Conservation (phyloP, 2,797 vertebrate species). For the Monodelphis domestica region DNA sequence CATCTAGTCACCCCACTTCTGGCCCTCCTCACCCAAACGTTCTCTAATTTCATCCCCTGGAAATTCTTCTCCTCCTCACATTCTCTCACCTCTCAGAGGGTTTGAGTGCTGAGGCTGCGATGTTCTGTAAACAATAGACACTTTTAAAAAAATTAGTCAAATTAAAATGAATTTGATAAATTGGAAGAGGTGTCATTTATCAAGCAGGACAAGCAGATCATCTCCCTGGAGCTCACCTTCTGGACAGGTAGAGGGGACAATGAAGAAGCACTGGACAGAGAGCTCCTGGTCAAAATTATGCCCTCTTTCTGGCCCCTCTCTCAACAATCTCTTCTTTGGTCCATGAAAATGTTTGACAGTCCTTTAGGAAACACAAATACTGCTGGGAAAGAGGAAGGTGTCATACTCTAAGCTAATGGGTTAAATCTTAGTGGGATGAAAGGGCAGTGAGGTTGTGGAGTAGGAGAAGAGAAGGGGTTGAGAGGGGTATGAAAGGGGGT, state of each 20-base stretch:
- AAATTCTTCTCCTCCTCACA: neutral
- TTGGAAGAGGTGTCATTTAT: neutral
- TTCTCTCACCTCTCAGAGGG: neutral
- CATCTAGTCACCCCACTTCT: neutral
- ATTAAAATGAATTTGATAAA: neutral
- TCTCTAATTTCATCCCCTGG: neutral
- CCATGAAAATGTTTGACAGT: constrained; percentile 3
- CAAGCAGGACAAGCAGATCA: neutral
- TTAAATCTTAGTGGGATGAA: neutral
- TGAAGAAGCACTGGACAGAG: neutral
- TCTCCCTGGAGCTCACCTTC: neutral
- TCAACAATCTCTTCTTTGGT: constrained; percentile 12
- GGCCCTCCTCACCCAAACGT: neutral
- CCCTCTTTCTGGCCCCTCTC: neutral
- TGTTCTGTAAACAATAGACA: neutral
- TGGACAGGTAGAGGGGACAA: neutral
- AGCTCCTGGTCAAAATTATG: neutral
- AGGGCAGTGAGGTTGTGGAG: neutral
- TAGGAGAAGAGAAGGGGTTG: neutral
- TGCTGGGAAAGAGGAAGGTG: neutral
- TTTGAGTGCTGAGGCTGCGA: neutral
- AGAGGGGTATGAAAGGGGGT: too few relatives aligned
- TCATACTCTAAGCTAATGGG: neutral
- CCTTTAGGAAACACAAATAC: constrained; percentile 4
- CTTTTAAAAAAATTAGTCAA: neutral